Base-by-base conservation (phyloP, 35 echinoderm and acorn worm genomes). In the Strongylocentrotus purpuratus region DNA sequence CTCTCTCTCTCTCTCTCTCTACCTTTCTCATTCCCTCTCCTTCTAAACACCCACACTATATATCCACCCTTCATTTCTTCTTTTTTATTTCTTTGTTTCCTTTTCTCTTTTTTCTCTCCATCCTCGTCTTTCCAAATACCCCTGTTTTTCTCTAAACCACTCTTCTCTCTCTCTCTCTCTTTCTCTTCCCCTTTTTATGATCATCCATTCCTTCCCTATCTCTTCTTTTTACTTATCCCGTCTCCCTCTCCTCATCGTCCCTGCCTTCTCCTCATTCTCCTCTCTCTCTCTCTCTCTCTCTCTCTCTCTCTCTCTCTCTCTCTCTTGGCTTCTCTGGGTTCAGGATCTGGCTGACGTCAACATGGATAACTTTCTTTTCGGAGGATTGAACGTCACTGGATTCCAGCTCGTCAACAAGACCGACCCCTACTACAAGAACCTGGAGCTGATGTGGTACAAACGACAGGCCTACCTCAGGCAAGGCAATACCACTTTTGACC, bases 361-460 rank as follows among this genome's bases (percentile, higher is more conserved):
- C 55, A 85, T 99, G 70, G 90, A 96, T 32, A 48, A 95, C 35
- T 97, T 97, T 92, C 50, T 78, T 48, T 94, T 91, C 87, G 96
- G 96, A 17, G 96, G 96, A 2, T 95, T 99, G 96, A 99, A 99
- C 61, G 78, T 99, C 8, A 97, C 98, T 20, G 98, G 98, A 12
- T 97, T 99, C 45, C 93, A 85, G 33, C 95, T 99, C 22, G 60
- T 99, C 9, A 96, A 99, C 47, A 47, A 94, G 33, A 97, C 95
- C 45, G 47, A 96, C 45, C 9, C 52, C 4, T 35, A n/a, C 28
- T 96, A 97, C 85, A 25, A 94, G 45, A 94, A 33, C 4, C 95
- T 97, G 18, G 88, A 89, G 14, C 85, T 46, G 20, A 58, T 8
- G 2, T 97, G 97, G 97, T 86, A 85, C 31, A 97, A 96, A 92